Base-by-base conservation (phyloP, 2,888 invertebrate genomes). In the Pelosia muscerda region DNA sequence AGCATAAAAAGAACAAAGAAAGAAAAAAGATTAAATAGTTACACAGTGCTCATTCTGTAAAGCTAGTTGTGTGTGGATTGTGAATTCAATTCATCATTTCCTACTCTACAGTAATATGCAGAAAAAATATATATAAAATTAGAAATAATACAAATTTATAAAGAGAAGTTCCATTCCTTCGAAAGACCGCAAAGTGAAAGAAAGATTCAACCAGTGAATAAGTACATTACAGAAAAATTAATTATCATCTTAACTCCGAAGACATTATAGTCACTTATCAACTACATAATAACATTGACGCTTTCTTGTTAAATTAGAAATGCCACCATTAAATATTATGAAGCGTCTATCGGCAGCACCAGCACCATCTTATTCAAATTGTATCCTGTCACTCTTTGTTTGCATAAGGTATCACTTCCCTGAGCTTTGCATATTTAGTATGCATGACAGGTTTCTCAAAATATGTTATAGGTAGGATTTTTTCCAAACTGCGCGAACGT, bases 341-440 rank as follows among this genome's bases (percentile, higher is more conserved):
- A 66, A 67, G 61, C 65, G 49, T 63, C 63, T 68, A 76, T 70
- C 70, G 59, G 53, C 70, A 59, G 65, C 66, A 38, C 54, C 63
- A 42, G 34, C 57, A 58, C 13, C 69, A 63, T 63, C 49, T 79
- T 79, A 77, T 77, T 79, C 67, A 79, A 77, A 79, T 81, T 71
- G 63, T 72, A 74, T 69, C 59, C 71, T 74, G 42, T 25, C 63
- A 66, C 54, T 68, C 62, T 63, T 61, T 55, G 61, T 55, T 49
- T 28, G 15, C 25, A 28, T 31, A 38, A 56, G 22, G 31, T 42
- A 58, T 58, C 57, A 26, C 53, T 25, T 53, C 31, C 56, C 64
- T 58, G 49, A 72, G 56, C 19, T 76, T 76, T 65, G 54, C 70
- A 76, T 76, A 42, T 68, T 69, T 13, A 55, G 31, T 26, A 49